Base-by-base conservation (phyloP, 2,888 invertebrate genomes). In the Mesoligia furuncula region DNA sequence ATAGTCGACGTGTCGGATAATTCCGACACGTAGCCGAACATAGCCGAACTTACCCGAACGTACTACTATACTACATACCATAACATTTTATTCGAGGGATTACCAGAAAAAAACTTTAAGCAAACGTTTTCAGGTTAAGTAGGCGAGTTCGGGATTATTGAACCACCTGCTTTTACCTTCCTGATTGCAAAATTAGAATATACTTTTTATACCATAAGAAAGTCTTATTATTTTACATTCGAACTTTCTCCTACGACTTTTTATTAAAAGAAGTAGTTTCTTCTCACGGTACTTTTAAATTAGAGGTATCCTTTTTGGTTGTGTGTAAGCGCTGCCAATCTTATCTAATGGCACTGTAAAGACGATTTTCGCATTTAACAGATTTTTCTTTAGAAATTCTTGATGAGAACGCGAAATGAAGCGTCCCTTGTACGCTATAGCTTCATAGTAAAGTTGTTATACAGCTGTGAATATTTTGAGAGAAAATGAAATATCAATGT, bases 81-180 rank as follows among this genome's bases (percentile, higher is more conserved):
- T 81, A 45, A 73, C 59, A 83, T 72, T 80, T 80, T 72, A 66
- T 51, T 67, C 64, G 69, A 75, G 74, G 64, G 71, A 81, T 73
- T 85, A 73, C 51, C 51, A 4, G 36, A 68, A 82, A 64, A 82
- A 85, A 67, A 36, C 51, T 59, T 61, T 74, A 81, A 79, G 66
- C 59, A 39, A 82, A 77, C 42, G 67, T 77, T 85, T 83, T 9
- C 31, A 65, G 71, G 64, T 74, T 77, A 83, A 74, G 48, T 71
- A 24, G 59, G 70, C 61, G 65, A 72, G 61, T 77, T 83, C 31
- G 57, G 73, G 68, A 69, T 72, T 83, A 64, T 83, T 65, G 73
- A 61, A 36, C 62, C 79, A 59, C 57, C 68, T 85, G 61, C 54
- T 31, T 74, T 65, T 68, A 73, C 59, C 65, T 75, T 79, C 68